phyloP scores from a whole-genome alignment of 1,140 invertebrate species.

The Aporrectodea caliginosa region DNA sequence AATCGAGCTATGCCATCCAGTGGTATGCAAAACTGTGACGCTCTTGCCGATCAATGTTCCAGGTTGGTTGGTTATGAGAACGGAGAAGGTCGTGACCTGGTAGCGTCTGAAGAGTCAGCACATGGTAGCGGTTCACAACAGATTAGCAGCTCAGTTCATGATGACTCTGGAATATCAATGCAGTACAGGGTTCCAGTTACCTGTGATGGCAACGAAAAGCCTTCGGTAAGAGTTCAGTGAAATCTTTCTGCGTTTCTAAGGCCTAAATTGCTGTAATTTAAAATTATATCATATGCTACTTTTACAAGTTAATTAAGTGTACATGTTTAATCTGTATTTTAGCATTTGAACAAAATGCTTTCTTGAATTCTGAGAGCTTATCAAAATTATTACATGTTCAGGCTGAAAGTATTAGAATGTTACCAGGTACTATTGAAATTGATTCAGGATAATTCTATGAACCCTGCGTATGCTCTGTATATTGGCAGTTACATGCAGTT shows the following conservation, averaged over 20 bases:
- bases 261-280: neutral
- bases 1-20: neutral
- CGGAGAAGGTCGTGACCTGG: neutral
- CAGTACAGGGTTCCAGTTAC: neutral
- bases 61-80: neutral
- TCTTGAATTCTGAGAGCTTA: too few species aligned
- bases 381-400: neutral
- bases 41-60: neutral
- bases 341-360: too few species aligned
- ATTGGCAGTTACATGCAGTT: too few species aligned
- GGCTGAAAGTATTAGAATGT: too few species aligned
- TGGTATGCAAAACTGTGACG: neutral
- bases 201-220: neutral
- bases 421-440: too few species aligned
- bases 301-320: too few species aligned
- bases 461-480: too few species aligned
- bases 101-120: too few species aligned
- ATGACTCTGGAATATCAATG: neutral
- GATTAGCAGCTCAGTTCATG: neutral
- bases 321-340: too few species aligned
- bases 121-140: neutral
- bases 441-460: too few species aligned
- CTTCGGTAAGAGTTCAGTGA: neutral
- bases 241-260: neutral
- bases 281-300: neutral